Conservation (phyloP, 2,797 vertebrate species). For the Hoplostethus atlanticus region DNA sequence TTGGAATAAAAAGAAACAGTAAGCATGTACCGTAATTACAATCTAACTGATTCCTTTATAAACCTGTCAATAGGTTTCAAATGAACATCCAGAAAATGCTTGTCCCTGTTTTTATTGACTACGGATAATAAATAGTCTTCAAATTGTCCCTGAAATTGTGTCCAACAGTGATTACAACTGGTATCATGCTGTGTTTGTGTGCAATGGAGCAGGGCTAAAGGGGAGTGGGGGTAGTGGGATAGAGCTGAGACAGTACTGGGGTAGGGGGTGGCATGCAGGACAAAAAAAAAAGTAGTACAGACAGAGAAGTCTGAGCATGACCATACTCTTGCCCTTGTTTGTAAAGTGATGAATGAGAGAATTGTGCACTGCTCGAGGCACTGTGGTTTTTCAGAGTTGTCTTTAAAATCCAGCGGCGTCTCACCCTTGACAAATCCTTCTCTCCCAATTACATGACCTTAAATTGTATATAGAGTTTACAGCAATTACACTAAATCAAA, state of each 20-base stretch:
- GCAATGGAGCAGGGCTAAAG: conserved; percentile 72
- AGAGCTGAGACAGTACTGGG: conserved; percentile 61
- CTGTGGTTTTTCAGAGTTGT: conserved; percentile 87
- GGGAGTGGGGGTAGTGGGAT: conserved; percentile 57
- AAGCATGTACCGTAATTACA: conserved; percentile 48
- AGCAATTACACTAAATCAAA: not conserved
- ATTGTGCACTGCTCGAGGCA: conserved; percentile 34
- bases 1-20: conserved; percentile 21
- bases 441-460: conserved; percentile 36
- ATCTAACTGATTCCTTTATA: conserved; percentile 69
- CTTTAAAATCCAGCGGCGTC: conserved; percentile 76
- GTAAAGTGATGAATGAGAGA: conserved; percentile 80
- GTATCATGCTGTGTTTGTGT: conserved; percentile 94
- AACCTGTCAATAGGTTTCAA: conserved; percentile 80
- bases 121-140: conserved; percentile 99
- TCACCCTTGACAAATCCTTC: conserved; percentile 44
- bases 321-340: conserved; percentile 91
- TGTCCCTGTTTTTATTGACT: conserved; percentile 89
- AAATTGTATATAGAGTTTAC: conserved; percentile 23
- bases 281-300: conserved; percentile 65
- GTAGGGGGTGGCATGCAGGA: conserved; percentile 70
- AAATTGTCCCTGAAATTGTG: conserved; percentile 99
- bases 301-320: conserved; percentile 86
- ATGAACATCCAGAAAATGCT: conserved; percentile 80
- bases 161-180: conserved; percentile 99